Evolutionary conservation across 2,113 vertebrate species (phyloP), one percentile per base, ranked within the genome.

Genomic region (Triplophysa dalaica): DNA sequence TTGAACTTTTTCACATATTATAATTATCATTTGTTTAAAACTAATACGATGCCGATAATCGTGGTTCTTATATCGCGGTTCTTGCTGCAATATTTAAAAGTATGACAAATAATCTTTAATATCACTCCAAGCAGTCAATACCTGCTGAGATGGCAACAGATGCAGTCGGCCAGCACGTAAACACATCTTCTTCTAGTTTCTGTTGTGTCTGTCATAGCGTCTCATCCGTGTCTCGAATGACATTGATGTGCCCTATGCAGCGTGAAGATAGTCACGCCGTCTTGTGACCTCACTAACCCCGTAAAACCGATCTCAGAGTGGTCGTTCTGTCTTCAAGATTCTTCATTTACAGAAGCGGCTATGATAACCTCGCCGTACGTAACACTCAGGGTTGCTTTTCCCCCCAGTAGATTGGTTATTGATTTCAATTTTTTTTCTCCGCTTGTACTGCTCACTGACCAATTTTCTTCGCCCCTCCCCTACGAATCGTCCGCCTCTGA

Each of bases 391-490:
- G 83, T 82, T 87, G 85, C 88, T 91, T 88, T 89, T 85, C 81
- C 81, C 80, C 81, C 82, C 75, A 61, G 77, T 82, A 92, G 89
- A 93, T 93, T 93, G 92, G 81, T 91, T 93, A 94, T 94, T 89
- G 92, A 94, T 92, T 86, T 82, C 69, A 52, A 33, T 41, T 75
- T 79, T 65, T 74, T 79, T 84, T 24, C 87, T 86, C 82, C 80
- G 85, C 77, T 70, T 81, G 85, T 88, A 87, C 84, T 80, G 87
- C 87, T 41, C 21, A 65, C 16, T 84, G 83, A 84, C 61, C 79
- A 70, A 56, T 52, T 24, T 24, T 38, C 29, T 86, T 58, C 26
- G 8, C 17, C 12, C 61, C 41, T 56, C 43, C 48, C 24, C 19
- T 54, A n/a, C 8, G 12, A 24, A 52, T 45, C 24, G 21, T 43